A percentile compares a stretch with the other conserved stretches of the same genome.
These are phyloP conservation scores for Hydrotaea cyrtoneurina DNA, from an alignment of 2,888 invertebrate genomes.

Conservation along the genomic window DNA sequence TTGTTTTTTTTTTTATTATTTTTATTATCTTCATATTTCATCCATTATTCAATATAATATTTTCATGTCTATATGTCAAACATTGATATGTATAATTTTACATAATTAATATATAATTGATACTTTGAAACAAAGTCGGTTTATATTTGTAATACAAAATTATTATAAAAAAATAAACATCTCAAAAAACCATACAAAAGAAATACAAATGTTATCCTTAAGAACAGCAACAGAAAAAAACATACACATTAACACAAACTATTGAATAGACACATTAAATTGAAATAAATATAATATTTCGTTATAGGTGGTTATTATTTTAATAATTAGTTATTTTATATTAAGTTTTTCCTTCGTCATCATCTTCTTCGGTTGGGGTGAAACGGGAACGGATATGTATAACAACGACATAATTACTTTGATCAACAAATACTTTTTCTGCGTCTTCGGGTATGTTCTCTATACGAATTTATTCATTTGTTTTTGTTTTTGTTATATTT, in stretches of 20 bases:
- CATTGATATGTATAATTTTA: conserved; percentile 68
- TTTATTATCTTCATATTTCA: conserved; percentile 72
- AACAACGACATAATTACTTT: conserved; percentile 31
- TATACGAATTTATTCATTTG: neutral
- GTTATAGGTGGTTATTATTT: conserved; percentile 64
- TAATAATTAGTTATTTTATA: neutral
- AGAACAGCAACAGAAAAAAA: neutral
- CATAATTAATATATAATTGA: conserved; percentile 59
- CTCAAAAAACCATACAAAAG: neutral
- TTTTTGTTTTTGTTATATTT: conserved; percentile 1
- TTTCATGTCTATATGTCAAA: conserved; percentile 59
- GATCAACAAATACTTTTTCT: conserved; percentile 25
- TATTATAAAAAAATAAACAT: conserved; percentile 11
- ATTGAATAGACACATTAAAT: neutral
- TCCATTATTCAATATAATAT: conserved; percentile 12
- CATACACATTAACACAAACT: neutral
- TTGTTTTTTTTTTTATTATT: conserved; percentile 70
- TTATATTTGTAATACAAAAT: conserved; percentile 3
- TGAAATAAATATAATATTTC: neutral
- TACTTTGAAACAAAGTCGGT: conserved; percentile 71
- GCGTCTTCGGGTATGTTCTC: neutral
- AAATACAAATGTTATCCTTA: neutral
- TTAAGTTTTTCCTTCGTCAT: neutral
- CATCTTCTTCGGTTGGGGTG: neutral
- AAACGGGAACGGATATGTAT: conserved; percentile 41